phyloP scores from a whole-genome alignment of 2,113 vertebrate genomes.

The Brachionichthys hirsutus region DNA sequence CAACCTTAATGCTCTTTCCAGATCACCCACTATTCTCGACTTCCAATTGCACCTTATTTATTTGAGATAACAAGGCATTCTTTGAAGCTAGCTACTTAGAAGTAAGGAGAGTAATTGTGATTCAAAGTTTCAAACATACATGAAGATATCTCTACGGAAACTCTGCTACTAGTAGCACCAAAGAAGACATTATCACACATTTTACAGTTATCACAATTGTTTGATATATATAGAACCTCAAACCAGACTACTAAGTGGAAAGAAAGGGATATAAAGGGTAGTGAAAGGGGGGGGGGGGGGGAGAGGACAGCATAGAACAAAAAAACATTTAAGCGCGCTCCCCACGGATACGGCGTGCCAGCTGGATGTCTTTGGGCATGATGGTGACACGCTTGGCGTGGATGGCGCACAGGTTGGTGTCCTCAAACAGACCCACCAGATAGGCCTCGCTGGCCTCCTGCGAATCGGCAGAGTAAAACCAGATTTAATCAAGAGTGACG shows the following conservation, averaged over 20 bases:
- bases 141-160: constrained; percentile 58
- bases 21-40: constrained; percentile 41
- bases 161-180: constrained; percentile 69
- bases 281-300: constrained; percentile 8
- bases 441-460: constrained; percentile 81
- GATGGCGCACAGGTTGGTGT: constrained; percentile 82
- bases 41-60: constrained; percentile 46
- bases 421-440: constrained; percentile 80
- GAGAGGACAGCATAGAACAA: constrained; percentile 44
- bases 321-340: constrained; percentile 73
- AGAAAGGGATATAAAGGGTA: constrained; percentile 43
- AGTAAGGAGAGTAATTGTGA: constrained; percentile 45
- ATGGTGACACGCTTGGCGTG: constrained; percentile 82
- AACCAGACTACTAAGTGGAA: constrained; percentile 68
- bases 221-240: constrained; percentile 68
- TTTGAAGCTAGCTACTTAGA: constrained; percentile 40
- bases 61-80: constrained; percentile 38
- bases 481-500: too few species aligned
- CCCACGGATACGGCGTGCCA: constrained; percentile 82
- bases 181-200: constrained; percentile 70
- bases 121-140: constrained; percentile 53
- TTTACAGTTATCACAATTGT: constrained; percentile 73
- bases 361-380: constrained; percentile 86
- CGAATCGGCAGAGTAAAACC: constrained; percentile 1
- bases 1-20: constrained; percentile 50